Base-by-base conservation (phyloP, 2,113 vertebrate genomes). In the Bucco capensis region DNA sequence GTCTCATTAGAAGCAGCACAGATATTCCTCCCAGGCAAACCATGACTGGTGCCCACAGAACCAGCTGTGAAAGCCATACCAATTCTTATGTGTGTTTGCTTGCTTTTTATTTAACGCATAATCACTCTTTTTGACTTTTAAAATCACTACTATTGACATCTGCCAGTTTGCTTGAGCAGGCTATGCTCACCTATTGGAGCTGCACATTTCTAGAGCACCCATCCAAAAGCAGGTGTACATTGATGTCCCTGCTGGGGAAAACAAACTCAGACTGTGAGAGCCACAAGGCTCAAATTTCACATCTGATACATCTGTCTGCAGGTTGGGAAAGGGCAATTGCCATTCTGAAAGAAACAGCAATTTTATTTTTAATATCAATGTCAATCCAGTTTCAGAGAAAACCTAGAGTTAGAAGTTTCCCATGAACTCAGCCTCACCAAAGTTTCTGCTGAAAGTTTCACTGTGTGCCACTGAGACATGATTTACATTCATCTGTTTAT, bases 391-490 rank as follows among this genome's bases (percentile, higher is more conserved):
- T 84, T 73, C 25, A 40, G 54, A 21, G 23, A 70, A 71, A 78
- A 37, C 9, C 0, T 8, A 25, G 56, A 50, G 35, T 70, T 65
- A 42, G 40, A 30, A 61, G 57, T 28, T 78, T 78, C 47, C 74
- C 56, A 35, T 17, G 42, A 76, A 65, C 38, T 40, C 0, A 0
- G 51, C 10, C 7, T n/a, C 67, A 67, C 15, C 57, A 79, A 67
- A 85, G 23, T 12, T 33, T 15, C 62, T 85, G 40, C 40, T 75
- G 42, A 37, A 35, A 53, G 24, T 31, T 81, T 54, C 23, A 17
- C 19, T 23, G 19, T 37, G 62, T 74, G 61, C 25, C 61, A 53
- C 46, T n/a, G 23, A 37, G 31, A 18, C 1, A 5, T 16, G 19
- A 35, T 61, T 82, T 57, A 53, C 17, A 44, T 18, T 57, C 14